phyloP scores from a whole-genome alignment of 2,113 vertebrate species.

The Symphodus melops region DNA sequence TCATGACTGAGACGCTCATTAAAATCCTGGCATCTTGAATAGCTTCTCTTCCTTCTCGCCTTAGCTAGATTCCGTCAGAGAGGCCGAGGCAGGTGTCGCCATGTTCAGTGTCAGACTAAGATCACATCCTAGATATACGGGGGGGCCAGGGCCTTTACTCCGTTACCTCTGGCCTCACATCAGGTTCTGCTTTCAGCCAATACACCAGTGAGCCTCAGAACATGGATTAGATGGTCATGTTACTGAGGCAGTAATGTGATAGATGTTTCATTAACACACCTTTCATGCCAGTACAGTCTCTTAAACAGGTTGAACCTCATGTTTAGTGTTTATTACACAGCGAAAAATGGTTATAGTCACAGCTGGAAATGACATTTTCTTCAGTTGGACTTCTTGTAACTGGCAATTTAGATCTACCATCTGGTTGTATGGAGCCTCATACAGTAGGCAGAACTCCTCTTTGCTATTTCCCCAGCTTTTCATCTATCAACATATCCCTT shows the following conservation, averaged over 20 bases:
- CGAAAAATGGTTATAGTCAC: slow-evolving; percentile 30
- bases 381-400: slow-evolving; percentile 25
- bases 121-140: slow-evolving; percentile 26
- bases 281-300: slow-evolving; percentile 4
- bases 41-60: slow-evolving; percentile 42
- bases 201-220: slow-evolving; percentile 30
- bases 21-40: slow-evolving; percentile 31
- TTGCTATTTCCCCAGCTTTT: slow-evolving; percentile 27
- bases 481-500: slow-evolving; percentile 24
- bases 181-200: slow-evolving; percentile 48
- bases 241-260: slow-evolving; percentile 35
- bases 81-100: slow-evolving; percentile 41
- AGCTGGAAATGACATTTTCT: slow-evolving; percentile 32
- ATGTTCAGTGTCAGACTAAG: slow-evolving; percentile 51
- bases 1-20: slow-evolving; percentile 18
- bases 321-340: slow-evolving; percentile 17
- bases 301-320: slow-evolving; percentile 15
- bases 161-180: slow-evolving; percentile 56
- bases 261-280: slow-evolving; percentile 28
- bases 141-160: slow-evolving; percentile 59
- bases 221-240: slow-evolving; percentile 13
- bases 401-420: slow-evolving; percentile 29
- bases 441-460: background rate
- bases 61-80: slow-evolving; percentile 46
- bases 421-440: slow-evolving; percentile 1